These are phyloP conservation scores for Ciconia stormi DNA, from an alignment of 2,113 vertebrate species.

Conservation along the genomic window DNA sequence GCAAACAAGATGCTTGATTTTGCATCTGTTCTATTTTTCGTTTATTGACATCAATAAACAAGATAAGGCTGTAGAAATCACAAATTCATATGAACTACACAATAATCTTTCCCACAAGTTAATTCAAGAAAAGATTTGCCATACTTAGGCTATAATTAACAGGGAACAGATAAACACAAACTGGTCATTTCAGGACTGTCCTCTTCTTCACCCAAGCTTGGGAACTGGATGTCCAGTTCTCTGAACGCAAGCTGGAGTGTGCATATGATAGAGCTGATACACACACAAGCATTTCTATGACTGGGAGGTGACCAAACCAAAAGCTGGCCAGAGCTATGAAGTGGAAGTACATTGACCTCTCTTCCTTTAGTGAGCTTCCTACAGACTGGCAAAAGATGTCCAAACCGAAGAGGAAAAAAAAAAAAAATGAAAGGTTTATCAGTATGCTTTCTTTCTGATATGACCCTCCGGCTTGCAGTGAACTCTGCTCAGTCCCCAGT, in stretches of 20 bases:
- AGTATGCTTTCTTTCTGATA: background rate
- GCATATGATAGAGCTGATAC: background rate
- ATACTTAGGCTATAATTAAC: background rate
- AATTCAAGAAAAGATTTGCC: background rate
- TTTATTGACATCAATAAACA: background rate
- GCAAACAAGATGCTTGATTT: background rate
- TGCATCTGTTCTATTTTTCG: background rate
- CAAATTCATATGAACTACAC: background rate
- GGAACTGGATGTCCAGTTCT: background rate
- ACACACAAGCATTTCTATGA: background rate
- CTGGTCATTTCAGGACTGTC: background rate
- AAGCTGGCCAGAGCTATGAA: background rate
- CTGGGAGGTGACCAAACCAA: fast-evolving
- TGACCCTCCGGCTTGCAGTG: background rate
- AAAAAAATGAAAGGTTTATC: background rate
- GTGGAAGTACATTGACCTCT: background rate
- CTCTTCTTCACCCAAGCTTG: background rate
- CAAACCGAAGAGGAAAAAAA: background rate
- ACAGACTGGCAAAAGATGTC: background rate
- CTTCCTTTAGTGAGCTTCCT: background rate
- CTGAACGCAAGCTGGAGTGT: background rate
- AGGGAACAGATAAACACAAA: background rate
- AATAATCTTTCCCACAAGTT: background rate
- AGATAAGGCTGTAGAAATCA: background rate
- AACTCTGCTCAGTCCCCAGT: background rate